Conservation (phyloP, 2,113 vertebrate species). For the Pangasianodon hypophthalmus region DNA sequence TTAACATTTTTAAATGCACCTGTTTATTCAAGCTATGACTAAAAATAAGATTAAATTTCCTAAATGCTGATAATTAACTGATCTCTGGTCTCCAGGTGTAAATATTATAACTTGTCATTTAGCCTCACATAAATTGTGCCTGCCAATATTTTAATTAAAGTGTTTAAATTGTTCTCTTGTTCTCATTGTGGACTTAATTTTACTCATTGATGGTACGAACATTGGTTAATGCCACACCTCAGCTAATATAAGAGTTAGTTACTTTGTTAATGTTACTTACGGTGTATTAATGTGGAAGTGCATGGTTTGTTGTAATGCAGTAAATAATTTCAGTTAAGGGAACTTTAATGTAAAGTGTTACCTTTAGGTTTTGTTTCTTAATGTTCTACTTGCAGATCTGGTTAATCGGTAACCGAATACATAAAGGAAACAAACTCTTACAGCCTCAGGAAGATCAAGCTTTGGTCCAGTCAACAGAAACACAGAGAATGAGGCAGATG, state of each 20-base stretch:
- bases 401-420: background rate
- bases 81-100: background rate
- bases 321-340: background rate
- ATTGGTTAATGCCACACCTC: background rate
- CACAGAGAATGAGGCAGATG: background rate
- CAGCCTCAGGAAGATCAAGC: slow-evolving; percentile 54
- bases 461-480: slow-evolving; percentile 70
- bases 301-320: background rate
- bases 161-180: background rate
- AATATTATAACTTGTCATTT: background rate
- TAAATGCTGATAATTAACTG: background rate
- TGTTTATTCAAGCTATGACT: too few species aligned
- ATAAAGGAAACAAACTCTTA: slow-evolving; percentile 44
- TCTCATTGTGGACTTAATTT: background rate
- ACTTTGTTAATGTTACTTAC: background rate
- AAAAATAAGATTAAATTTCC: background rate
- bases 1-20: too few species aligned
- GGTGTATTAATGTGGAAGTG: background rate
- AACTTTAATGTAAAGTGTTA: background rate
- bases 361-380: background rate
- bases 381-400: background rate
- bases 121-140: background rate
- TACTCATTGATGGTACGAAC: background rate
- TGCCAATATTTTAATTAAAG: background rate
- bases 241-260: background rate